Percentiles rank a stretch among this genome's conserved stretches.
Conservation (phyloP, 2,888 invertebrate genomes). For the Bombylius major region DNA sequence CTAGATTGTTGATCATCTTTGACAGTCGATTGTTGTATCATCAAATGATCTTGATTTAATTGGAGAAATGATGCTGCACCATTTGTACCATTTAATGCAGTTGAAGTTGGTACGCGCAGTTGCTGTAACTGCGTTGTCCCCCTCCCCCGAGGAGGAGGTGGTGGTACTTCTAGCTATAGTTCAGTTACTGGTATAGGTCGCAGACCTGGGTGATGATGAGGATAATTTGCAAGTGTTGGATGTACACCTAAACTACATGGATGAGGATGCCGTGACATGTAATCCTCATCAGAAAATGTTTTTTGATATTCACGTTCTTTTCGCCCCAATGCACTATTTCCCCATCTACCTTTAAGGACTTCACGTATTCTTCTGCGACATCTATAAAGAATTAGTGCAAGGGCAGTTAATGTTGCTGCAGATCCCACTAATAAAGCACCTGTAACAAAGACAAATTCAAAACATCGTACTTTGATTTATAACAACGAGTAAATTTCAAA, state of each 20-base stretch:
- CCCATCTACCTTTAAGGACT: constrained; percentile 54
- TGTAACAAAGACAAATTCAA: no score
- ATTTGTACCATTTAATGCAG: constrained; percentile 21
- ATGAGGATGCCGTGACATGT: constrained; percentile 38
- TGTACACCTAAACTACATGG: constrained; percentile 32
- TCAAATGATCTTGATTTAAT: constrained; percentile 35
- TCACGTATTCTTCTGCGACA: constrained; percentile 69
- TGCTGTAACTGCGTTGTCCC: constrained; percentile 32
- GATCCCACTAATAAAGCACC: constrained; percentile 56
- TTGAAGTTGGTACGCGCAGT: constrained; percentile 30
- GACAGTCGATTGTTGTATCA: constrained; percentile 18
- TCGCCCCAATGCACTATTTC: constrained; percentile 39
- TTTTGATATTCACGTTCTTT: constrained; percentile 84
- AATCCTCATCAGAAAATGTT: constrained; percentile 79
- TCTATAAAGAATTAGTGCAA: constrained; percentile 62
- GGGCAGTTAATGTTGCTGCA: constrained; percentile 55
- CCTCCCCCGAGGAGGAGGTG: constrained; percentile 54
- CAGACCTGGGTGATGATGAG: constrained; percentile 38
- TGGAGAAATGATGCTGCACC: constrained; percentile 27
- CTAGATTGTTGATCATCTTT: constrained; percentile 8
- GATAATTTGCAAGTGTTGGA: constrained; percentile 29
- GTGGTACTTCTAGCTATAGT: constrained; percentile 61
- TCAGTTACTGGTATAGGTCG: constrained; percentile 79
- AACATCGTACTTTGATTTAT: no score
- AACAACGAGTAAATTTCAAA: no score